Percentiles rank a stretch among this genome's conserved stretches.
Evolutionary conservation across 2,888 invertebrate species (phyloP).

Genomic region (Thera britannica): DNA sequence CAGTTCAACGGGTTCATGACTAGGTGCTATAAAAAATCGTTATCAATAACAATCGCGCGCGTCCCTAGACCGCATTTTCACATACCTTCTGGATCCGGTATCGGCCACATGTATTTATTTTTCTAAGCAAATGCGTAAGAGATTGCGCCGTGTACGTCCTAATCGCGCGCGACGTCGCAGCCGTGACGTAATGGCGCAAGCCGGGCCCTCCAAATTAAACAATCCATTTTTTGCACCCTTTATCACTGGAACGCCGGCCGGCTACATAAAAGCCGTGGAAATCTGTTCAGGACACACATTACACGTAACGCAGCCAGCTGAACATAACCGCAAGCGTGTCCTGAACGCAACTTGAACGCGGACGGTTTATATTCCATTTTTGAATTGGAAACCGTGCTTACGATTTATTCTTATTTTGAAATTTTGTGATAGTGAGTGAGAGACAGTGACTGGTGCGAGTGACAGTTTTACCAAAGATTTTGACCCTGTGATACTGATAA

Average conservation of each 20-base stretch:
- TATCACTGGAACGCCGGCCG: conserved; percentile 77
- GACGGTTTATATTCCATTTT: conserved; percentile 49
- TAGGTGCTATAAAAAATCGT: conserved; percentile 32
- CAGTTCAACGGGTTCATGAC: conserved; percentile 13
- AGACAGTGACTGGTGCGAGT: conserved; percentile 42
- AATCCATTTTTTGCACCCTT: conserved; percentile 82
- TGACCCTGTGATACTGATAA: conserved; percentile 70
- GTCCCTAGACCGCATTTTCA: conserved; percentile 59
- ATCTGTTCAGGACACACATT: conserved; percentile 81
- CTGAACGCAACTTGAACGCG: conserved; percentile 57
- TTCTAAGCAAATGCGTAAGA: conserved; percentile 73
- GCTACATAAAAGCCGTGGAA: conserved; percentile 80
- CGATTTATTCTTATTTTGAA: conserved; percentile 21
- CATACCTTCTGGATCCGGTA: conserved; percentile 75
- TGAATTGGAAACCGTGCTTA: conserved; percentile 40
- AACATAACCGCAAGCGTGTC: conserved; percentile 69
- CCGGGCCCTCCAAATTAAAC: conserved; percentile 76
- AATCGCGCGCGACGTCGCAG: conserved; percentile 69
- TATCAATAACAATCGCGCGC: conserved; percentile 33
- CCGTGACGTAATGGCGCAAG: conserved; percentile 72
- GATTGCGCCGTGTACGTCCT: conserved; percentile 72
- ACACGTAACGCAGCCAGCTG: conserved; percentile 76
- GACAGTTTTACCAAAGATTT: conserved; percentile 52
- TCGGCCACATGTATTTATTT: conserved; percentile 80
- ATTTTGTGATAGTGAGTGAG: conserved; percentile 57